Evolutionary conservation across 2,113 vertebrate genomes (phyloP).

Genomic region (Myrmecobius fasciatus): DNA sequence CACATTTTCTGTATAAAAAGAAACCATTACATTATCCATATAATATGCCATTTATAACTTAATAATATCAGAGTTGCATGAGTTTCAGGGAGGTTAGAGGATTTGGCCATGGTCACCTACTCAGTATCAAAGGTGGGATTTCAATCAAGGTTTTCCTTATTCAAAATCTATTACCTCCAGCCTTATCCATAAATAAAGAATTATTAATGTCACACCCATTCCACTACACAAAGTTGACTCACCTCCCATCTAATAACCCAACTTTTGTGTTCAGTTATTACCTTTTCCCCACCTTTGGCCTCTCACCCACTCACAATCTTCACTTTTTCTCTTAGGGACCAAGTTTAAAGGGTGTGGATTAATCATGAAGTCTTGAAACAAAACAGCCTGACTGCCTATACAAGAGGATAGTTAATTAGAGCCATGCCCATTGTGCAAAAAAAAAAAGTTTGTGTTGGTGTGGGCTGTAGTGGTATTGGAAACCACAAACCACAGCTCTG

Average conservation of each 20-base stretch:
- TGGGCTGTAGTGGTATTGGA: not conserved
- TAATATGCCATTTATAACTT: not conserved
- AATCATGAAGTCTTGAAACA: not conserved
- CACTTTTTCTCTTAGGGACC: not conserved
- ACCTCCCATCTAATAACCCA: not conserved
- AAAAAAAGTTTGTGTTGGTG: not conserved
- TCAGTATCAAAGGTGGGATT: not conserved
- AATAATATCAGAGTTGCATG: not conserved
- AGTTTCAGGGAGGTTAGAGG: not conserved
- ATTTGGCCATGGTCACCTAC: not conserved
- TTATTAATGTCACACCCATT: not conserved
- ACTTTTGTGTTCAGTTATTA: not conserved
- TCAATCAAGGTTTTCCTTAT: not conserved
- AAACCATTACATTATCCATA: not conserved
- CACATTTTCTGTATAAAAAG: not conserved
- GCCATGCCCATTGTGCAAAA: not conserved
- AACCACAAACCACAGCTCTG: not conserved
- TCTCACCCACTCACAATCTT: not conserved
- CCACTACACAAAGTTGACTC: not conserved
- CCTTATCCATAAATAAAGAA: not conserved
- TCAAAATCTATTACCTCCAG: not conserved
- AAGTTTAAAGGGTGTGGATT: not conserved
- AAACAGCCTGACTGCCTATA: not conserved
- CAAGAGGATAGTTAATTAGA: not conserved
- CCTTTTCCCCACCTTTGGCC: not conserved